These are phyloP conservation scores for Silurus lanzhouensis DNA, from an alignment of 2,797 vertebrate genomes.

Conservation along the genomic window DNA sequence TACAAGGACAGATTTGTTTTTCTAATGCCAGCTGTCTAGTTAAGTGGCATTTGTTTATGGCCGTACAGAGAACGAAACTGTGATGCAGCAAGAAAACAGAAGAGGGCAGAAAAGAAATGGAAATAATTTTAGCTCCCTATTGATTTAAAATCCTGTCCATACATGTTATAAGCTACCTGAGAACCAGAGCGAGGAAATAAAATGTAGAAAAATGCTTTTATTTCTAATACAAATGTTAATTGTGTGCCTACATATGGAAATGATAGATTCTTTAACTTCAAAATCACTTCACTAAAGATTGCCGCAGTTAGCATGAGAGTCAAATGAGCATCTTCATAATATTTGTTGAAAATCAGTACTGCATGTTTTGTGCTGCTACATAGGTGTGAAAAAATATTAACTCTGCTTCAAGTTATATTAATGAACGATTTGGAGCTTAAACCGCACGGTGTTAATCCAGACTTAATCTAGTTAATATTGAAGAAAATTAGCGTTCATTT, in stretches of 20 bases:
- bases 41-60: neutral
- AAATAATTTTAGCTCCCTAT: neutral
- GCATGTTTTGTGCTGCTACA: neutral
- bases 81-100: neutral
- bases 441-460: neutral
- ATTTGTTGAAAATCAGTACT: neutral
- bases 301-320: neutral
- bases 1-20: slow-evolving; percentile 8
- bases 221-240: neutral
- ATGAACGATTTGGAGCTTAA: neutral
- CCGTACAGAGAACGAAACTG: neutral
- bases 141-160: neutral
- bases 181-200: neutral
- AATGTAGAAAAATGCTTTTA: neutral
- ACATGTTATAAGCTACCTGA: neutral
- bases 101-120: slow-evolving; percentile 7
- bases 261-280: neutral
- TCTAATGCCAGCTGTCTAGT: slow-evolving; percentile 8
- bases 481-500: neutral
- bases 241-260: neutral
- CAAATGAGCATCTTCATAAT: neutral
- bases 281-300: neutral
- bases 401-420: neutral
- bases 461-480: neutral
- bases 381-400: neutral